Conservation (phyloP, 2,113 vertebrate species). For the Pelecanus crispus region DNA sequence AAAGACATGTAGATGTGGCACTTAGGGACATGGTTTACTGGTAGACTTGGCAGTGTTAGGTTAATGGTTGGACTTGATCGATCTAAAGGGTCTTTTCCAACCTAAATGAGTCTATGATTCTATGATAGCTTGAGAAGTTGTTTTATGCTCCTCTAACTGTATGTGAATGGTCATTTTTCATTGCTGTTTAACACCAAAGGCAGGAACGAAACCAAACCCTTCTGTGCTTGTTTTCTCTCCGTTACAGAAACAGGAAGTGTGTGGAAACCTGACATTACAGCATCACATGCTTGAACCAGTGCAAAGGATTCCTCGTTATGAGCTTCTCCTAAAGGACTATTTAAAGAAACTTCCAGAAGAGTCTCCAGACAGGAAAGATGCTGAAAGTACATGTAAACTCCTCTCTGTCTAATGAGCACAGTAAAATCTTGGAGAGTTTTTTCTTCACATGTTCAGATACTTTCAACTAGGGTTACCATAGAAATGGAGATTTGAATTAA, state of each 20-base stretch:
- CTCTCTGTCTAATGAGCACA: not conserved
- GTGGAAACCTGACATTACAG: conserved; percentile 93
- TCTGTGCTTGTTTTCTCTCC: not conserved
- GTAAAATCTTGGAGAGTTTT: not conserved
- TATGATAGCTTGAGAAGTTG: not conserved
- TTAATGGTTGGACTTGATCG: not conserved
- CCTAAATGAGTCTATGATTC: not conserved
- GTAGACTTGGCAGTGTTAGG: not conserved
- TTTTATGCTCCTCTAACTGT: not conserved
- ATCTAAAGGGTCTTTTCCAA: not conserved
- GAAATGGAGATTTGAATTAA: not conserved
- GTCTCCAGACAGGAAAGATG: conserved; percentile 86
- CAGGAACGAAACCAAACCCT: not conserved
- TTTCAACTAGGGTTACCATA: not conserved
- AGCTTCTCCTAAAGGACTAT: conserved; percentile 94
- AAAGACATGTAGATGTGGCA: accelerated
- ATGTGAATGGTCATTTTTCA: not conserved
- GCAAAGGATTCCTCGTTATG: conserved; percentile 94
- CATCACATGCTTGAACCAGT: conserved; percentile 98
- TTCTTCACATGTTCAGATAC: not conserved
- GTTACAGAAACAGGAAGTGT: conserved; percentile 89
- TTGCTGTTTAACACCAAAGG: not conserved
- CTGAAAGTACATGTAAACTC: conserved; percentile 81
- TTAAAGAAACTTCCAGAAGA: conserved; percentile 90
- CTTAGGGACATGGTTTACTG: not conserved